Conservation (phyloP, 2,797 vertebrate species). For the Pipistrellus kuhlii region DNA sequence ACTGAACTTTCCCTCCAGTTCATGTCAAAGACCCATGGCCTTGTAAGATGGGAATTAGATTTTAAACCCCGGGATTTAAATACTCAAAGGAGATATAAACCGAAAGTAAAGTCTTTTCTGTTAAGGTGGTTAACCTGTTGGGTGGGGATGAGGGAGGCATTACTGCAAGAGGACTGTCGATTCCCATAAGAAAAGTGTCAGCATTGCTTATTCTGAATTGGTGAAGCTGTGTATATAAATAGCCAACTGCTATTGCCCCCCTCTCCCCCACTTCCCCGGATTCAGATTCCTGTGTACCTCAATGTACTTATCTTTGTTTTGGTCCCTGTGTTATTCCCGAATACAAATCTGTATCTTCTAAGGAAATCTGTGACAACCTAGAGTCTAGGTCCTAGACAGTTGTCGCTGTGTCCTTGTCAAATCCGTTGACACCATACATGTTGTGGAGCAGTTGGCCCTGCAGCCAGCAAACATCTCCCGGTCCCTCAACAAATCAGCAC, state of each 20-base stretch:
- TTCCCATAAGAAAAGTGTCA: background rate
- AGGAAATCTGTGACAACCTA: conserved; percentile 26
- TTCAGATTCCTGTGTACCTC: background rate
- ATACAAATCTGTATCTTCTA: background rate
- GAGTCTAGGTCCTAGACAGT: background rate
- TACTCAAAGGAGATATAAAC: background rate
- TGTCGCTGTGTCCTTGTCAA: background rate
- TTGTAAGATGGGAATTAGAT: background rate
- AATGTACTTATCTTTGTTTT: background rate
- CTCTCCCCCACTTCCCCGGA: too few relatives aligned
- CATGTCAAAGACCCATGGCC: conserved; percentile 44
- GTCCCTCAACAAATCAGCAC: conserved; percentile 83
- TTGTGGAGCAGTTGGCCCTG: conserved; percentile 69
- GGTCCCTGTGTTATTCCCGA: background rate
- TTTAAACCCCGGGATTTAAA: background rate
- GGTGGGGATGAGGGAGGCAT: background rate
- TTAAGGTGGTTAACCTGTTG: background rate
- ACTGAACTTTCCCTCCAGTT: conserved; percentile 16
- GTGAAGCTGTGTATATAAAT: background rate
- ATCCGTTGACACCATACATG: background rate
- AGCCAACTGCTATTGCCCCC: accelerated
- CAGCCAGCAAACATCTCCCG: conserved; percentile 66
- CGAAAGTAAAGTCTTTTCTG: background rate
- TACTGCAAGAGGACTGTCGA: background rate
- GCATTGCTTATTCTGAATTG: background rate